These are phyloP conservation scores for Rhinichthys osculus DNA, from an alignment of 2,797 vertebrate genomes.

Conservation along the genomic window DNA sequence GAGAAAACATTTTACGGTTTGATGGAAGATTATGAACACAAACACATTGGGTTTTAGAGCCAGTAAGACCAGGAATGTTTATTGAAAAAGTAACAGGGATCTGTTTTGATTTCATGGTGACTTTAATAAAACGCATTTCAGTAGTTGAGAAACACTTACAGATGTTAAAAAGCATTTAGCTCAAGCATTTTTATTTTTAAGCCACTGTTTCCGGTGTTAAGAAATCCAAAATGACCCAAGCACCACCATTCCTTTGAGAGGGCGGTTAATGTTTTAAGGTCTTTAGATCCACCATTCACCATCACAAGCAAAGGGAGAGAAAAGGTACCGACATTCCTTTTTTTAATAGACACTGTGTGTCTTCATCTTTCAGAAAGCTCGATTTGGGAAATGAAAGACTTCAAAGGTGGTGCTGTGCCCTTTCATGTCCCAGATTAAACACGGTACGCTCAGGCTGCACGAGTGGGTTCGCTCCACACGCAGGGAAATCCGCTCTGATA, in stretches of 20 bases:
- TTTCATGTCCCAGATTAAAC: constrained; percentile 63
- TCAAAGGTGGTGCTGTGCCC: constrained; percentile 60
- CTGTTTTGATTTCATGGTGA: not conserved
- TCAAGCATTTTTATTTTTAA: constrained; percentile 10
- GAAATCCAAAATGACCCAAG: constrained; percentile 34
- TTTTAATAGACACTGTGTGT: constrained; percentile 55
- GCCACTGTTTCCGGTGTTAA: not conserved
- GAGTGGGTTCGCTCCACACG: constrained; percentile 24
- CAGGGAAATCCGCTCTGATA: constrained; percentile 35
- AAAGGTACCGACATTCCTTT: constrained; percentile 16
- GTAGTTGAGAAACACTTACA: not conserved
- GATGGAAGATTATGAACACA: not conserved
- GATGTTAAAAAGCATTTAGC: constrained; percentile 9
- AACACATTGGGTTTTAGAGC: not conserved
- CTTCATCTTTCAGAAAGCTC: constrained; percentile 51
- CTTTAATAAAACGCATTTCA: not conserved
- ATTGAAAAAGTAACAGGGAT: not conserved
- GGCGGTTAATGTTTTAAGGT: constrained; percentile 50
- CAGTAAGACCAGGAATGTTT: not conserved
- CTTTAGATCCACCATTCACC: constrained; percentile 31
- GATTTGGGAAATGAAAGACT: constrained; percentile 64
- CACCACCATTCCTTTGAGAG: constrained; percentile 32
- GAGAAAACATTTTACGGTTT: not conserved
- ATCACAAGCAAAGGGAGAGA: constrained; percentile 40
- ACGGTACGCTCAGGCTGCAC: constrained; percentile 14